Base-by-base conservation (phyloP, 2,113 vertebrate species). In the Hirundichthys speculiger region DNA sequence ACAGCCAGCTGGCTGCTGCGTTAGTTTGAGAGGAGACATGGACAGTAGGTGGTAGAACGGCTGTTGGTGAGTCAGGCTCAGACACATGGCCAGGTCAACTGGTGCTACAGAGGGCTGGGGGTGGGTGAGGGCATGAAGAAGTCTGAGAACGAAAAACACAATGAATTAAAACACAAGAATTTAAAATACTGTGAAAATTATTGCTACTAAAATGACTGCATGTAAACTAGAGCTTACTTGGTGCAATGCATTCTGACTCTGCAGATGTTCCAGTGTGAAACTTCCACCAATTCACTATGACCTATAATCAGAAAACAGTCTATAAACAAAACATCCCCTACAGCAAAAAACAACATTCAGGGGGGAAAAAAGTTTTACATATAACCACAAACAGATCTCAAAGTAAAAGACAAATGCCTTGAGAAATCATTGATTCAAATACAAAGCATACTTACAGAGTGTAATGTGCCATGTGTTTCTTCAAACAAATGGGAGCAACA, bases 31-130 rank as follows among this genome's bases (percentile, higher is more conserved):
- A 1, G 70, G 41, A 15, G 21, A 42, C 64, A 19, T 76, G 58
- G 68, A 1, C 38, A 85, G 73, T 39, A 85, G 78, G 7, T 84
- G 83, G 24, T 68, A 48, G 25, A 89, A 52, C 16, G 78, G 71
- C 8, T 88, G 74, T 0, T 73, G 80, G 30, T 69, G 88, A 61
- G 74, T 62, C 38, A 92, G 85, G 69, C 85, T 89, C 34, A 93
- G 79, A 39, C 77, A 85, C 82, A 75, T 34, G 25, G 90, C 82
- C 30, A 93, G 63, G 58, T 91, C 89, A 4, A 84, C 86, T 0
- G 92, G 90, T 84, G 80, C 75, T 55, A 57, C 69, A 1, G 71
- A 21, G 0, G 68, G 48, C 0, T 63, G 21, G 3, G 75, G 61
- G 50, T 48, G 59, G 4, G 68, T 13, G 0, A 80, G 64, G 18